Evolutionary conservation across 2,888 invertebrate species (phyloP).

Genomic region (Axea sp.): DNA sequence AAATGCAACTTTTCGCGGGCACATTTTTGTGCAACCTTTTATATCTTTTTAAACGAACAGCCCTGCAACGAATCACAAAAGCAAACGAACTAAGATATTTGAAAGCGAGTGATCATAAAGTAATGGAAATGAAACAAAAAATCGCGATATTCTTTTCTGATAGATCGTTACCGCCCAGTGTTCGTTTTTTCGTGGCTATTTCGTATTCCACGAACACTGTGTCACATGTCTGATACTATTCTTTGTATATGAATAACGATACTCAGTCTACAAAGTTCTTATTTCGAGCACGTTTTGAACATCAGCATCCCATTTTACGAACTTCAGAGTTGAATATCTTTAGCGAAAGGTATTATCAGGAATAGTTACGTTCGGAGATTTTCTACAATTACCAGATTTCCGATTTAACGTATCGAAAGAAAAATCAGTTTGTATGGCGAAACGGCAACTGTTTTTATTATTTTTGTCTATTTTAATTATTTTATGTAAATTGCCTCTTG

Average conservation of each 20-base stretch:
- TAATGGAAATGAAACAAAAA: conserved; percentile 39
- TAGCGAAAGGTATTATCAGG: conserved; percentile 30
- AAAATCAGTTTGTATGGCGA: too few species aligned
- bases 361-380: conserved; percentile 13
- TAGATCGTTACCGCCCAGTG: conserved; percentile 30
- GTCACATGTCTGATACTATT: conserved; percentile 53
- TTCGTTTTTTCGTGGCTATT: conserved; percentile 25
- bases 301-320: conserved; percentile 58
- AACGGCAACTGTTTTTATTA: too few species aligned
- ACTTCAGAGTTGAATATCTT: conserved; percentile 54
- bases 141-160: conserved; percentile 49
- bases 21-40: too few species aligned
- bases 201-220: conserved; percentile 57
- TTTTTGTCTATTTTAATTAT: too few species aligned
- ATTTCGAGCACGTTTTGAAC: conserved; percentile 60
- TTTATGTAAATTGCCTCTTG: too few species aligned
- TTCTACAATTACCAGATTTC: conserved; percentile 20
- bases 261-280: conserved; percentile 56
- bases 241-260: conserved; percentile 57
- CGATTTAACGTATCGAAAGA: not conserved
- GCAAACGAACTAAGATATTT: too few species aligned
- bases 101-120: conserved; percentile 32
- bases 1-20: too few species aligned
- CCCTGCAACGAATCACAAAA: too few species aligned
- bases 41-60: too few species aligned